A percentile compares a stretch with the other conserved stretches of the same genome.
These are phyloP conservation scores for Melanostoma mellinum DNA, from an alignment of 2,888 invertebrate species.

Conservation along the genomic window DNA sequence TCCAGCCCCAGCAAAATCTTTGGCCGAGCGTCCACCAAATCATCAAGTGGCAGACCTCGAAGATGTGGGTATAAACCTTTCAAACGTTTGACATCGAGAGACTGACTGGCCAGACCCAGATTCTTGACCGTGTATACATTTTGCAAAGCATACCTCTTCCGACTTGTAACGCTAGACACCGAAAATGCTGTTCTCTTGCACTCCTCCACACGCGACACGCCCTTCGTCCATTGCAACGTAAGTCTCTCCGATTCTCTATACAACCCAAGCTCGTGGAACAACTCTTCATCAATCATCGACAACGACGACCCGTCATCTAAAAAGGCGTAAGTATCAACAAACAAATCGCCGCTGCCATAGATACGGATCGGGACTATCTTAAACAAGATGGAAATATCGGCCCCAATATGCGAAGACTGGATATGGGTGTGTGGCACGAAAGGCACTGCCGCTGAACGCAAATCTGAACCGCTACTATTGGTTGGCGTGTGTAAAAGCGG, in stretches of 20 bases:
- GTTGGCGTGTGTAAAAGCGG: too few relatives aligned
- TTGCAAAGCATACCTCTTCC: constrained; percentile 16
- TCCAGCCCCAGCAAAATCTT: constrained; percentile 26
- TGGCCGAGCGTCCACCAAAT: constrained; percentile 12
- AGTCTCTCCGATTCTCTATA: constrained; percentile 23
- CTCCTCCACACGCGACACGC: constrained; percentile 2
- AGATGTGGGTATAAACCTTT: not conserved
- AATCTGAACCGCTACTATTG: not conserved
- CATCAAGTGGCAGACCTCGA: not conserved
- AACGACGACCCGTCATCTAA: constrained; percentile 41
- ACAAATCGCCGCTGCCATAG: constrained; percentile 15
- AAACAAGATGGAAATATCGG: constrained; percentile 6
- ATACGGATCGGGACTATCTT: constrained; percentile 28
- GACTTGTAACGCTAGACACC: not conserved
- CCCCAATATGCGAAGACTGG: not conserved
- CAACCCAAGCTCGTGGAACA: constrained; percentile 36
- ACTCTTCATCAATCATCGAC: constrained; percentile 33
- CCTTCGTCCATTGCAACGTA: constrained; percentile 38
- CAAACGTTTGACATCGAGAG: constrained; percentile 6
- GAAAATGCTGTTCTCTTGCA: constrained; percentile 19
- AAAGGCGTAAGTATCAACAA: constrained; percentile 28
- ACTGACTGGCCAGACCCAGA: constrained; percentile 4
- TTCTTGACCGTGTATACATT: constrained; percentile 13
- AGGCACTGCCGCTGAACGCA: not conserved
- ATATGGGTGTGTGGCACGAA: not conserved